Evolutionary conservation across 2,888 invertebrate species (phyloP).

Genomic region (Stegana nigrithorax): DNA sequence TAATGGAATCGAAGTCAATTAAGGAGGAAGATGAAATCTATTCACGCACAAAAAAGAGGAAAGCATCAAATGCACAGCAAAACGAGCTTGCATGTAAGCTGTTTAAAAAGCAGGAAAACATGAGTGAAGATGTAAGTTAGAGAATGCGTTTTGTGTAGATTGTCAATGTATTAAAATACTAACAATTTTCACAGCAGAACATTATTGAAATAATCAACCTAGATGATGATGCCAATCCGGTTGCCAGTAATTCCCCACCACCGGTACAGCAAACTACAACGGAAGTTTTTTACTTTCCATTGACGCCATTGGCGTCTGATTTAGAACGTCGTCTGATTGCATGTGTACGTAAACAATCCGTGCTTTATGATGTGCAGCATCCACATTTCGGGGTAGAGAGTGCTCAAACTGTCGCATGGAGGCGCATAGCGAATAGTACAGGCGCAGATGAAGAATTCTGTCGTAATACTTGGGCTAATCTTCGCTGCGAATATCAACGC

Average conservation of each 20-base stretch:
- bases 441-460: constrained; percentile 37
- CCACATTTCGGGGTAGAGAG: constrained; percentile 41
- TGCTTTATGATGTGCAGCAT: constrained; percentile 48
- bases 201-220: background rate
- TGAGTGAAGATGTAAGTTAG: too few species aligned
- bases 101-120: too few species aligned
- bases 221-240: background rate
- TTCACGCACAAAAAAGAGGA: too few species aligned
- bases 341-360: constrained; percentile 41
- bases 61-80: too few species aligned
- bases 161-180: too few species aligned
- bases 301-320: constrained; percentile 8
- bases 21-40: too few species aligned
- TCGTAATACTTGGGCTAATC: constrained; percentile 48
- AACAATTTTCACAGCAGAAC: too few species aligned
- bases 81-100: too few species aligned
- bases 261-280: too few species aligned
- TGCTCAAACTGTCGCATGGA: constrained; percentile 49
- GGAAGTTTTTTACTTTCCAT: background rate
- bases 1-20: too few species aligned
- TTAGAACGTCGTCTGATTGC: constrained; percentile 44
- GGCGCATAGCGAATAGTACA: constrained; percentile 42
- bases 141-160: too few species aligned
- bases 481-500: constrained; percentile 34
- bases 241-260: too few species aligned